Evolutionary conservation across 2,113 vertebrate species (phyloP).

Genomic region (Poecile atricapillus): DNA sequence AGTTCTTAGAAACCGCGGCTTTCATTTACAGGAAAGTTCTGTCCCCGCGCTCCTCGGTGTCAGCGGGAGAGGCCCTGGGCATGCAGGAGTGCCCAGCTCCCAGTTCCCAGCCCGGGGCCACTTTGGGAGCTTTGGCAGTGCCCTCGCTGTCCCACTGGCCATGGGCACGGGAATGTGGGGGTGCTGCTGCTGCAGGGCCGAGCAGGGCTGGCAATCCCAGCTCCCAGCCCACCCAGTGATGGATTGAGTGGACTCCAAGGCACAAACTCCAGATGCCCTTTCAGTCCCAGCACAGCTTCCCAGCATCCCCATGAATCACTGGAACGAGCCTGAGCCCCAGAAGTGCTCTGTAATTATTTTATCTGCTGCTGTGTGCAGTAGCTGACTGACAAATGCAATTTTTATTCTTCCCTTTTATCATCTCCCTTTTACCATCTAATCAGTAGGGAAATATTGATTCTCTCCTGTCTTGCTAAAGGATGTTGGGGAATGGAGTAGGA

Average conservation of each 20-base stretch:
- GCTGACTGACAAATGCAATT: background rate
- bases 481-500: background rate
- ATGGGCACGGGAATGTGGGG: fast-evolving
- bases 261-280: background rate
- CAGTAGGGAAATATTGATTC: background rate
- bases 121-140: background rate
- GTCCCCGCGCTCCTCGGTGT: background rate
- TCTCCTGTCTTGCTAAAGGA: background rate
- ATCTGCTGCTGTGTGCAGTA: background rate
- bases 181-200: background rate
- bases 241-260: background rate
- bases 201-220: background rate
- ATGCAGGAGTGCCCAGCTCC: background rate
- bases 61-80: background rate
- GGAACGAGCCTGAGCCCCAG: background rate
- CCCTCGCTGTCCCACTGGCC: background rate
- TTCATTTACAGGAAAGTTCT: background rate
- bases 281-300: fast-evolving
- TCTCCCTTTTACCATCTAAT: background rate
- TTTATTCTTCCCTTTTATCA: background rate
- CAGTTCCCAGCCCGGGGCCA: background rate
- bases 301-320: background rate
- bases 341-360: background rate
- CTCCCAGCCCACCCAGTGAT: background rate
- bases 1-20: background rate